Evolutionary conservation across 1,140 invertebrate genomes (phyloP).

Genomic region (Orchestia grillus): DNA sequence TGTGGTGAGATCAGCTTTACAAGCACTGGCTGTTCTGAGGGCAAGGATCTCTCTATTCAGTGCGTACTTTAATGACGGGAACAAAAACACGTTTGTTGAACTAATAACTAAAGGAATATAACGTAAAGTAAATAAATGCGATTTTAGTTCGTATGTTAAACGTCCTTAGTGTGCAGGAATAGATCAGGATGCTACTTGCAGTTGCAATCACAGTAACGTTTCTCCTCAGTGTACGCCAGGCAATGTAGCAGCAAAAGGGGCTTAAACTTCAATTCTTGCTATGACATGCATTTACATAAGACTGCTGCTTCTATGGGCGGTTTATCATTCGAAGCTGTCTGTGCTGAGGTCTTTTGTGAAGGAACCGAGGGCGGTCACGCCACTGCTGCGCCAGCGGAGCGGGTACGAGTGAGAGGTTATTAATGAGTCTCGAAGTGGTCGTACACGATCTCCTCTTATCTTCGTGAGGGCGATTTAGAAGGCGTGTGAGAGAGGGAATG

Average conservation of each 20-base stretch:
- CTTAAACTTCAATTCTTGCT: not conserved
- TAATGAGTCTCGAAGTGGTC: not conserved
- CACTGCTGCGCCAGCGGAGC: not conserved
- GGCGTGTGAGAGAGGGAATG: not conserved
- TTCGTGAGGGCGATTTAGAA: not conserved
- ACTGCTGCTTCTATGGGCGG: not conserved
- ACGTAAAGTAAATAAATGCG: too few species aligned
- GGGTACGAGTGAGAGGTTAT: not conserved
- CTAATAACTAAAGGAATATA: too few species aligned
- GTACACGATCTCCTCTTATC: not conserved
- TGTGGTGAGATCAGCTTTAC: too few species aligned
- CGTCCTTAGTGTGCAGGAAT: too few species aligned
- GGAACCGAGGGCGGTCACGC: not conserved
- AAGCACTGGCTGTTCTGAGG: too few species aligned
- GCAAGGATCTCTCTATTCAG: too few species aligned
- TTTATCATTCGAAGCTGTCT: not conserved
- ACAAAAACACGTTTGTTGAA: too few species aligned
- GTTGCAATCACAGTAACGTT: too few species aligned
- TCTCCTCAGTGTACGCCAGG: too few species aligned
- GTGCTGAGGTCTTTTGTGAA: not conserved
- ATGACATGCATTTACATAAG: not conserved
- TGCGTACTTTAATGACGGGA: too few species aligned
- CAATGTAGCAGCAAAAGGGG: not conserved
- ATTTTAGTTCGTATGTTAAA: too few species aligned
- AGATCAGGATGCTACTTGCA: too few species aligned